These are phyloP conservation scores for Parazoanthus atlanticus DNA, from an alignment of 92 coral and sea anemone species.

Conservation along the genomic window DNA sequence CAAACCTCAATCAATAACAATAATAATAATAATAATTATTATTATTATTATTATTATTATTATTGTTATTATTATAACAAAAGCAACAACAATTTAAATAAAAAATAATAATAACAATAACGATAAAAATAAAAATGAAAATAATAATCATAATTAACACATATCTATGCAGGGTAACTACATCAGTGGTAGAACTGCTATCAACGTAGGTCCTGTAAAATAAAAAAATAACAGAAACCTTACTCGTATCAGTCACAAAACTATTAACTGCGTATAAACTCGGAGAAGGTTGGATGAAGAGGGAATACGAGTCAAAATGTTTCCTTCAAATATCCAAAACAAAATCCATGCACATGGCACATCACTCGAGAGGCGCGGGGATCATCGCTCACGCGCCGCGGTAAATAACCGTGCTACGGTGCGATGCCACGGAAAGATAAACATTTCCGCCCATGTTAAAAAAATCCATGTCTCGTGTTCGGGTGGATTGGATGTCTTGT, in stretches of 20 bases:
- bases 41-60: too few relatives aligned
- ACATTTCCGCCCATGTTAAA: constrained; percentile 91
- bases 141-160: too few relatives aligned
- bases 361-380: not conserved
- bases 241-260: not conserved
- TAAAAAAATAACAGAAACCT: not conserved
- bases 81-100: too few relatives aligned
- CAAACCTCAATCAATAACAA: too few relatives aligned
- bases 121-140: too few relatives aligned
- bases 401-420: constrained; percentile 74
- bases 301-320: not conserved
- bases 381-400: constrained; percentile 64
- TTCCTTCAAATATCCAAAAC: not conserved
- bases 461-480: constrained; percentile 95
- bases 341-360: not conserved
- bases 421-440: constrained; percentile 87
- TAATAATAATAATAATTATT: too few relatives aligned
- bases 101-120: too few relatives aligned
- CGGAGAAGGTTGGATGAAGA: not conserved
- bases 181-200: too few relatives aligned
- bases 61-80: too few relatives aligned
- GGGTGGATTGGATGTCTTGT: constrained; percentile 76
- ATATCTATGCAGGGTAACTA: too few relatives aligned
- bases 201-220: too few relatives aligned
- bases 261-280: not conserved